Evolutionary conservation across 2,888 invertebrate genomes (phyloP).

Genomic region (Hypomecis atomaria): DNA sequence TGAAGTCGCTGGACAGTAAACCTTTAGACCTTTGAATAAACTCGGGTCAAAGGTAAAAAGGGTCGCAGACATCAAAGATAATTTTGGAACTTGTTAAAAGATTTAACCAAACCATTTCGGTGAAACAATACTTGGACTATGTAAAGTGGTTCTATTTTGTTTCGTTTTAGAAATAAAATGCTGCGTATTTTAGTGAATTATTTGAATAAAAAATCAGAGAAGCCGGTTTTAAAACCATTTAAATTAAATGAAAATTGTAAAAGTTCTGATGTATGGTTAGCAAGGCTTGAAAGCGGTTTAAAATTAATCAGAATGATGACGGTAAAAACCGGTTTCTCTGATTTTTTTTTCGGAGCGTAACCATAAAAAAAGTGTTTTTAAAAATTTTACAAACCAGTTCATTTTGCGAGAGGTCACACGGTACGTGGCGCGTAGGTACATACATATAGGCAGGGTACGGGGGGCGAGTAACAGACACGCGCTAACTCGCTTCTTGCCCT

Average conservation of each 20-base stretch:
- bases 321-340: no score
- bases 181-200: slow-evolving; percentile 9
- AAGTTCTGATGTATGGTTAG: neutral
- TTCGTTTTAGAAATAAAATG: slow-evolving; percentile 26
- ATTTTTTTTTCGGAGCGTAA: no score
- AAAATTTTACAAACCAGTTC: no score
- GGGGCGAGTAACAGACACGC: no score
- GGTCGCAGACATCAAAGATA: slow-evolving; percentile 74
- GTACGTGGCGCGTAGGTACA: no score
- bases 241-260: slow-evolving; percentile 8
- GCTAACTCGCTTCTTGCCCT: no score
- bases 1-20: slow-evolving; percentile 64
- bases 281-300: no score
- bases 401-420: no score
- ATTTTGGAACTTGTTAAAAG: slow-evolving; percentile 70
- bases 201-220: slow-evolving; percentile 18
- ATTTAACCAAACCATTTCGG: slow-evolving; percentile 48
- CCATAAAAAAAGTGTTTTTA: no score
- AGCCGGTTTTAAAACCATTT: no score
- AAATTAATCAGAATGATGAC: no score
- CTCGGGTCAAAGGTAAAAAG: slow-evolving; percentile 74
- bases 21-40: slow-evolving; percentile 63
- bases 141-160: slow-evolving; percentile 37
- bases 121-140: slow-evolving; percentile 32
- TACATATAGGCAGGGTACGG: no score